Conservation (phyloP, 2,888 invertebrate genomes). For the Tetragnatha montana region DNA sequence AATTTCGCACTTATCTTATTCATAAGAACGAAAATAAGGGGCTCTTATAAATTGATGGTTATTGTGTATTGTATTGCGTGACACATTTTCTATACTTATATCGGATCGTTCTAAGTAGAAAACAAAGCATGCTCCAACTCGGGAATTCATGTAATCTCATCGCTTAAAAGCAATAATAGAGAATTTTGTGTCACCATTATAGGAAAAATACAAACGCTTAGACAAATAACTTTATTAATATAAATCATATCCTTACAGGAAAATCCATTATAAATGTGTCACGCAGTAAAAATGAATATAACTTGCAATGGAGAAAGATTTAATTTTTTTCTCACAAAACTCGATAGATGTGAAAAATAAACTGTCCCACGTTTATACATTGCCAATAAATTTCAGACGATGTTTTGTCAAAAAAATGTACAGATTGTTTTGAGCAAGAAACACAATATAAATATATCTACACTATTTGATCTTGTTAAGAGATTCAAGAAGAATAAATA, state of each 20-base stretch:
- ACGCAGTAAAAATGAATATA: not conserved
- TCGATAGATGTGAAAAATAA: not conserved
- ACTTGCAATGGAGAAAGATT: not conserved
- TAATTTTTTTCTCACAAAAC: not conserved
- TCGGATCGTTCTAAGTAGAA: too few relatives aligned
- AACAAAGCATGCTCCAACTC: too few relatives aligned
- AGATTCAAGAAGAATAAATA: too few relatives aligned
- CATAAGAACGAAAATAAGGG: too few relatives aligned
- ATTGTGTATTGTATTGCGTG: too few relatives aligned
- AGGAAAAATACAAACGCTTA: too few relatives aligned
- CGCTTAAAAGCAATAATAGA: too few relatives aligned
- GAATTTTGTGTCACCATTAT: too few relatives aligned
- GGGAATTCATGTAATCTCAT: too few relatives aligned
- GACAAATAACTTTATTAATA: not conserved
- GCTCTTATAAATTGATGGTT: too few relatives aligned
- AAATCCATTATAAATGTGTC: not conserved
- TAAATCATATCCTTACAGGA: not conserved
- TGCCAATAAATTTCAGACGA: not conserved
- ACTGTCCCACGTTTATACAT: not conserved
- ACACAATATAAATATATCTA: not conserved
- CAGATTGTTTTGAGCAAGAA: not conserved
- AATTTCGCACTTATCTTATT: too few relatives aligned
- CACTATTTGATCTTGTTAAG: not conserved
- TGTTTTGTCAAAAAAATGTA: not conserved
- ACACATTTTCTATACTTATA: too few relatives aligned